Evolutionary conservation across 2,888 invertebrate genomes (phyloP), one percentile per base, ranked within the genome.

Genomic region (Eurois occulta): DNA sequence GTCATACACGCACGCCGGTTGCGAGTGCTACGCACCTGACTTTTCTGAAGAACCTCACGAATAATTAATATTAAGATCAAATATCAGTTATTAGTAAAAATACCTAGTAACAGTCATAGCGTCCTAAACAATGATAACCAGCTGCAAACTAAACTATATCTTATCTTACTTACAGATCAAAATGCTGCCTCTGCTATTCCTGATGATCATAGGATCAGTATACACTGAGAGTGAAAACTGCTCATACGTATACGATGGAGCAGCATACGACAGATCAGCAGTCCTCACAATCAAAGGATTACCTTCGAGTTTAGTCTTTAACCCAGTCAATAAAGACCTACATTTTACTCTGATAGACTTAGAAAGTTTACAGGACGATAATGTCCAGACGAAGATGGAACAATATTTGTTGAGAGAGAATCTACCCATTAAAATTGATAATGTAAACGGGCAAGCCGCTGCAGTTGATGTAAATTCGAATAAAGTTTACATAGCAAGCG

Each of bases 381-480:
- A 95, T 8, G 91, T 95, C 2, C 96, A 96, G 81, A 96, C 96
- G 0, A 94, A 92, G 91, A 96, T 96, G 96, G 96, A 96, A 52
- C 96, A 96, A 80, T 96, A 96, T 38, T 81, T 95, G 1, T 80
- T 96, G 3, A 93, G 92, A 77, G 88, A 94, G 24, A 93, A 94
- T 38, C 90, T 90, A 79, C 93, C 95, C 0, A 93, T 94, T 4
- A 94, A 93, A 92, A 93, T 96, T 52, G 93, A 95, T 16, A 94
- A 94, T 73, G 85, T 96, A 0, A 94, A 94, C 2, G 96, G 96
- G 0, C 96, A 96, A 90, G 93, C 96, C 0, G 93, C 96, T 0
- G 95, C 96, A 0, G 92, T 96, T 0, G 96, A 96, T 77, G 83
- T 84, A 0, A 91, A 91, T 83, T 92, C 91, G 24, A 88, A 94